Conservation (phyloP, 2,797 vertebrate species). For the Falco biarmicus region DNA sequence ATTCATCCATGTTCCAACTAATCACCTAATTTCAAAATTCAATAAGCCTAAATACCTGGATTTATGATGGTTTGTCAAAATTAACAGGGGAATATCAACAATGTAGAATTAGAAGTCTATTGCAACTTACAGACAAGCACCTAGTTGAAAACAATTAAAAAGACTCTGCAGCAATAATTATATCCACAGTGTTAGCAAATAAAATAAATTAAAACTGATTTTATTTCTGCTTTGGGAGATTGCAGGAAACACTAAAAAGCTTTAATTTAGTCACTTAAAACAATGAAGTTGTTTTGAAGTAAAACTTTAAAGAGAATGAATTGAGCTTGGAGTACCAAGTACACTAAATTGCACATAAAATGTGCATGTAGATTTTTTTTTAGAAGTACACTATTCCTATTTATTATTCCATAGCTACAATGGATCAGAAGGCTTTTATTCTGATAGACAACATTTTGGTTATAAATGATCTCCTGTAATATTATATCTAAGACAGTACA, state of each 20-base stretch:
- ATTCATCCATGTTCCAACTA: slow-evolving; percentile 80
- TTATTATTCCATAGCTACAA: slow-evolving; percentile 21
- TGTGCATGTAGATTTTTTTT: slow-evolving; percentile 46
- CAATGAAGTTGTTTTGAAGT: slow-evolving; percentile 75
- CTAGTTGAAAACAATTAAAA: slow-evolving; percentile 86
- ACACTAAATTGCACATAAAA: slow-evolving; percentile 63
- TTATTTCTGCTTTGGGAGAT: slow-evolving; percentile 85
- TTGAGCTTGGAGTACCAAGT: slow-evolving; percentile 51
- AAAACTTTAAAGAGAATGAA: slow-evolving; percentile 78
- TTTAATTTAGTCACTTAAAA: slow-evolving; percentile 80
- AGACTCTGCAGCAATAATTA: slow-evolving; percentile 83
- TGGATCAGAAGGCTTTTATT: slow-evolving; percentile 14
- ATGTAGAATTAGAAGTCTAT: slow-evolving; percentile 77
- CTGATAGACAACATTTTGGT: background rate
- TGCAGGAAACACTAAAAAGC: slow-evolving; percentile 78
- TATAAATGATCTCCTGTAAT: background rate
- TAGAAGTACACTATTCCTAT: slow-evolving; percentile 13
- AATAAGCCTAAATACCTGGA: slow-evolving; percentile 87
- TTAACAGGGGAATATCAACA: slow-evolving; percentile 80
- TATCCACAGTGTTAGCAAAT: slow-evolving; percentile 84
- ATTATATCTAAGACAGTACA: background rate
- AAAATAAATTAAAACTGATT: slow-evolving; percentile 88
- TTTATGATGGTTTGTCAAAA: slow-evolving; percentile 84
- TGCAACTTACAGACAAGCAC: slow-evolving; percentile 82
- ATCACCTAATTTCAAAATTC: slow-evolving; percentile 87